phyloP scores from a whole-genome alignment of 2,888 invertebrate genomes.

The Aplocera efformata region DNA sequence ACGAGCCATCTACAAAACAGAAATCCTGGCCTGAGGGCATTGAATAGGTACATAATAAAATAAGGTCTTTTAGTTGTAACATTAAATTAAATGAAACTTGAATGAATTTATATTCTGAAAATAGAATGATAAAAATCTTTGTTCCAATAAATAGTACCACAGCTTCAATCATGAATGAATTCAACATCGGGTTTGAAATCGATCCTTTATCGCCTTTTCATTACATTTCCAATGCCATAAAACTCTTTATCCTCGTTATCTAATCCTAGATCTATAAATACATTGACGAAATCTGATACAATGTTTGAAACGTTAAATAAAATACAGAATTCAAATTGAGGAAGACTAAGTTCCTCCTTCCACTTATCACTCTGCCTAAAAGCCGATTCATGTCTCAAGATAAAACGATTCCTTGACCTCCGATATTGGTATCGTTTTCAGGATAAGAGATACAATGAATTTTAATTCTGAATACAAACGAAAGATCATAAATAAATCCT shows the following conservation, averaged over 20 bases:
- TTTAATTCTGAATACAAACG: constrained; percentile 65
- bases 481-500: constrained; percentile 69
- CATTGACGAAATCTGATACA: constrained; percentile 54
- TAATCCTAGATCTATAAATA: constrained; percentile 42
- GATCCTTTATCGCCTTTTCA: constrained; percentile 46
- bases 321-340: constrained; percentile 36
- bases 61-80: too few species aligned
- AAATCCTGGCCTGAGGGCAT: too few species aligned
- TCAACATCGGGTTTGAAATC: constrained; percentile 23
- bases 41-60: too few species aligned
- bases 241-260: constrained; percentile 54
- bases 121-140: too few species aligned
- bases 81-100: too few species aligned
- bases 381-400: constrained; percentile 76
- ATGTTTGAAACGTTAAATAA: constrained; percentile 42
- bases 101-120: too few species aligned
- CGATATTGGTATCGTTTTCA: constrained; percentile 56
- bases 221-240: constrained; percentile 48
- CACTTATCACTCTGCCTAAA: constrained; percentile 58
- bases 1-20: too few species aligned
- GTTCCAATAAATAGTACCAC: constrained; percentile 3
- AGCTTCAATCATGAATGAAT: constrained; percentile 14
- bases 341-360: constrained; percentile 62
- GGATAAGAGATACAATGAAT: constrained; percentile 79
- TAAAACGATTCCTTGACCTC: constrained; percentile 72